phyloP scores from a whole-genome alignment of 2,888 invertebrate genomes.

The Malacosoma neustria region DNA sequence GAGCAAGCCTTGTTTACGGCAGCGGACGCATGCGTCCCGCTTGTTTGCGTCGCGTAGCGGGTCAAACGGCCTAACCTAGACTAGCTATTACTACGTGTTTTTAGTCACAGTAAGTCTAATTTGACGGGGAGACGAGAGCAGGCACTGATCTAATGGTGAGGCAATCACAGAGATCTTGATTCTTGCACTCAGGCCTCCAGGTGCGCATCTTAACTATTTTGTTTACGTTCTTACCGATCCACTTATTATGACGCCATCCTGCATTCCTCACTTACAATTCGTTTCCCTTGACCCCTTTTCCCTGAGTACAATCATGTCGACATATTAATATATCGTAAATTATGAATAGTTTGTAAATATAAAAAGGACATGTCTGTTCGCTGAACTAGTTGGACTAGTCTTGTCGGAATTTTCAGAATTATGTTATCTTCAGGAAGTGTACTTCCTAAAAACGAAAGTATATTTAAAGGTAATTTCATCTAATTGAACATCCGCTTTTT shows the following conservation, averaged over 20 bases:
- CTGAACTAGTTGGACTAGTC: no score
- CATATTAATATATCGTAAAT: background rate
- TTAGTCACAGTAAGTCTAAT: slow-evolving; percentile 54
- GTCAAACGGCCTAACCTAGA: slow-evolving; percentile 68
- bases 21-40: slow-evolving; percentile 58
- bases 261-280: background rate
- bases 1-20: slow-evolving; percentile 58
- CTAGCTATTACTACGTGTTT: slow-evolving; percentile 35
- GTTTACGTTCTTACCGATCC: background rate
- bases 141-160: slow-evolving; percentile 20
- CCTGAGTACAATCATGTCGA: background rate
- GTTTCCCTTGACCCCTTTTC: background rate
- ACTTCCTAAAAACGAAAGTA: no score
- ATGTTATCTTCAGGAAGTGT: no score
- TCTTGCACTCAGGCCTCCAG: background rate
- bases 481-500: background rate
- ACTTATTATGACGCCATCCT: background rate
- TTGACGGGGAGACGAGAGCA: slow-evolving; percentile 36
- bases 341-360: background rate
- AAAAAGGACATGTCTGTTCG: no score
- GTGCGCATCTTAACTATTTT: background rate
- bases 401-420: no score
- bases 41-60: slow-evolving; percentile 55
- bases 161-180: slow-evolving; percentile 16
- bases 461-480: background rate